Conservation (phyloP, 2,888 invertebrate species). For the Oligia fasciuncula region DNA sequence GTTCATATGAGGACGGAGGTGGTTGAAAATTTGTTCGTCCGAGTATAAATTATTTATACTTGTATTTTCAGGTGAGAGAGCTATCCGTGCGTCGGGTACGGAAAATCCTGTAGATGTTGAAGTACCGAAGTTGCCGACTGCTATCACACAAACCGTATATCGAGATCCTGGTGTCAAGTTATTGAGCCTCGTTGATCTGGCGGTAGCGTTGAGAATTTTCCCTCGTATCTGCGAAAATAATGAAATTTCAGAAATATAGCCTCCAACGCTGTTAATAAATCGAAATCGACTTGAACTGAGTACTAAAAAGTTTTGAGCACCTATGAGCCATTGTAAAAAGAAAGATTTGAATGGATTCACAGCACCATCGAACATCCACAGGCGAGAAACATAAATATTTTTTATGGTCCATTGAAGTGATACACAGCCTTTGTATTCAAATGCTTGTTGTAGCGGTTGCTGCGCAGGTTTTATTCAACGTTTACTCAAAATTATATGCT, state of each 20-base stretch:
- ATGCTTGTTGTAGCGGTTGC: slow-evolving; percentile 87
- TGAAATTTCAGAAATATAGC: slow-evolving; percentile 18
- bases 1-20: slow-evolving; percentile 84
- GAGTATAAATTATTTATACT: slow-evolving; percentile 86
- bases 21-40: slow-evolving; percentile 90
- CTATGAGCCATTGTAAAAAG: slow-evolving; percentile 79
- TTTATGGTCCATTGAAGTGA: slow-evolving; percentile 90
- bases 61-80: slow-evolving; percentile 81
- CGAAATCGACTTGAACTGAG: slow-evolving; percentile 61
- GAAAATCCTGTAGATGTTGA: slow-evolving; percentile 83
- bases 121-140: slow-evolving; percentile 92
- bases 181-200: slow-evolving; percentile 93
- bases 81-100: slow-evolving; percentile 88
- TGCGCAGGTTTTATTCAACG: slow-evolving; percentile 78
- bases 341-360: slow-evolving; percentile 86
- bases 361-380: slow-evolving; percentile 82
- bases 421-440: slow-evolving; percentile 89
- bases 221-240: slow-evolving; percentile 92
- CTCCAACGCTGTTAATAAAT: slow-evolving; percentile 24
- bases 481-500: slow-evolving; percentile 74
- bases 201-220: slow-evolving; percentile 93
- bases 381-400: slow-evolving; percentile 88
- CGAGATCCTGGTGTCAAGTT: slow-evolving; percentile 94
- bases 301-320: slow-evolving; percentile 71
- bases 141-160: slow-evolving; percentile 96